Conservation (phyloP, 2,113 vertebrate genomes). For the Choloepus hoffmanni region DNA sequence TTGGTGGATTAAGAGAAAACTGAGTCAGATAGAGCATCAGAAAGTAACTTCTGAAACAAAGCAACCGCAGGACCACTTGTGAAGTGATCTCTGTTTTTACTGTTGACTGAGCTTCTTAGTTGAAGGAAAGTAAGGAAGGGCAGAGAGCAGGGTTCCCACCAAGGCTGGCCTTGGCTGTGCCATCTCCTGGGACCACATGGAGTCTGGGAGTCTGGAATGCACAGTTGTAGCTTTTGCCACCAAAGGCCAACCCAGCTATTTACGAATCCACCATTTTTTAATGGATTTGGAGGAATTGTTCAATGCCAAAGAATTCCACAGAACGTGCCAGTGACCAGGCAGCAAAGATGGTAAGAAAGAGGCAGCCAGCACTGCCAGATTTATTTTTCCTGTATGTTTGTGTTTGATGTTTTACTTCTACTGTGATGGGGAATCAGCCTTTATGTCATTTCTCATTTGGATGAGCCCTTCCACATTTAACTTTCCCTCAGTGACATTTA, state of each 20-base stretch:
- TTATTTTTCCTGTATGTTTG: neutral
- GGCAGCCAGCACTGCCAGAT: neutral
- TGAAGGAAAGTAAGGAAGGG: neutral
- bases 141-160: neutral
- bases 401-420: neutral
- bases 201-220: neutral
- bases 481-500: neutral
- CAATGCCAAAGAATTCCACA: neutral
- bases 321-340: neutral
- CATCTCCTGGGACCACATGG: neutral
- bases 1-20: neutral
- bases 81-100: neutral
- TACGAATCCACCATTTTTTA: neutral
- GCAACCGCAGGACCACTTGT: rapidly evolving
- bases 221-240: neutral
- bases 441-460: neutral
- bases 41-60: neutral
- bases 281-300: neutral
- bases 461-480: neutral
- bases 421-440: neutral
- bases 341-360: neutral
- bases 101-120: neutral
- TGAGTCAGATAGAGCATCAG: neutral
- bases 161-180: neutral
- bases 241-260: neutral